Base-by-base conservation (phyloP, 2,888 invertebrate species). In the Thumatha senex region DNA sequence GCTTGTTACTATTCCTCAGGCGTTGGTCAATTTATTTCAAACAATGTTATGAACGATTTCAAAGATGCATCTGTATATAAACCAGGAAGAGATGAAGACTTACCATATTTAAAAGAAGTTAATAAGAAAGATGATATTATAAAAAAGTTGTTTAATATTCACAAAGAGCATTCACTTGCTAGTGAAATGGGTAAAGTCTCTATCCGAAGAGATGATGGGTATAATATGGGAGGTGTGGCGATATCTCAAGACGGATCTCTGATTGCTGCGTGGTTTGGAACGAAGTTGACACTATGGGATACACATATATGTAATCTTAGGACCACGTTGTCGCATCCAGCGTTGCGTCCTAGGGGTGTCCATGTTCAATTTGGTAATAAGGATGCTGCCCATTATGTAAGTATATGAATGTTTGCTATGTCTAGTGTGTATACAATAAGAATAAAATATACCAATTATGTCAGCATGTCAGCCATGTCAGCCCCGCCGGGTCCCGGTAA, bases 241-340 rank as follows among this genome's bases (percentile, higher is more conserved):
- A 84, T 92, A 58, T 90, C 92, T 0, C 84, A 86, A 40, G 92
- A 92, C 24, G 91, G 92, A 0, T 92, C 92, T 0, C 61, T 91
- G 48, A 89, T 91, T n/a, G 92, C 92, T 0, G 91, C 90, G 1
- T 92, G 92, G 92, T 91, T 90, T 48, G 92, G 92, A 0, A 78
- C 82, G 36, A 91, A 91, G 54, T 63, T 92, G 46, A 90, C 91
- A 0, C 49, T 92, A 30, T 92, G 92, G 92, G 92, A 92, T 56
- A 80, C 88, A 0, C 83, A 87, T 55, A 54, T 83, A 34, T 89
- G 89, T 57, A 84, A 75, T 39, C 64, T 92, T 11, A 70, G 86
- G 42, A 86, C 90, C 0, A 81, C 86, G 0, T 57, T 92, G 40
- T 83, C 92, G 0, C 92, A 92, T 57, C 90, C 89, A 0, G 84